phyloP scores from a whole-genome alignment of 2,888 invertebrate species.

The Azorinus chamasolen region DNA sequence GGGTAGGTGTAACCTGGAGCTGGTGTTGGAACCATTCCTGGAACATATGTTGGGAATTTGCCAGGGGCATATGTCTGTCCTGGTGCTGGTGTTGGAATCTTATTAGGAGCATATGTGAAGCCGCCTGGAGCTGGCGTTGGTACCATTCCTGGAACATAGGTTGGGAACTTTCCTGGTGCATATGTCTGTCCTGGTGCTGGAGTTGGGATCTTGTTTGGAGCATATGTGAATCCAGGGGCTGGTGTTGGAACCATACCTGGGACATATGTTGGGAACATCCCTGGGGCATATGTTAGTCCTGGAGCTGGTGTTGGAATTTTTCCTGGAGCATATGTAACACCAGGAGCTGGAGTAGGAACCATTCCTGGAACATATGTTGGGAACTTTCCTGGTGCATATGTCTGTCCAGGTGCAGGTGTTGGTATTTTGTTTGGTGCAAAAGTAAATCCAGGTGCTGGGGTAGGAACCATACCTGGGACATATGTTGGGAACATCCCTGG shows the following conservation, averaged over 20 bases:
- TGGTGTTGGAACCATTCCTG: constrained; percentile 63
- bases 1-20: constrained; percentile 57
- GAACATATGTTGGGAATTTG: constrained; percentile 57
- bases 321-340: constrained; percentile 64
- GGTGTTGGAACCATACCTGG: constrained; percentile 67
- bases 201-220: constrained; percentile 51
- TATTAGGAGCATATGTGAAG: constrained; percentile 59
- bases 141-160: constrained; percentile 54
- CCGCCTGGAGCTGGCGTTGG: constrained; percentile 59
- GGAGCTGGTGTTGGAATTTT: constrained; percentile 64
- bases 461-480: constrained; percentile 63
- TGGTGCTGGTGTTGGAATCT: constrained; percentile 60
- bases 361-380: constrained; percentile 62
- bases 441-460: constrained; percentile 60
- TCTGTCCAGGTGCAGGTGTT: constrained; percentile 58
- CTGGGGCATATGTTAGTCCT: constrained; percentile 65
- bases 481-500: constrained; percentile 62
- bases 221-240: constrained; percentile 61
- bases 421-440: constrained; percentile 45
- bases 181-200: constrained; percentile 59
- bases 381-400: constrained; percentile 58
- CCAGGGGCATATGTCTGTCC: constrained; percentile 62
- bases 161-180: constrained; percentile 56
- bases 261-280: constrained; percentile 53
- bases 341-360: constrained; percentile 66